These are phyloP conservation scores for Meiosimyza decipiens DNA, from an alignment of 2,888 invertebrate genomes.

Conservation along the genomic window DNA sequence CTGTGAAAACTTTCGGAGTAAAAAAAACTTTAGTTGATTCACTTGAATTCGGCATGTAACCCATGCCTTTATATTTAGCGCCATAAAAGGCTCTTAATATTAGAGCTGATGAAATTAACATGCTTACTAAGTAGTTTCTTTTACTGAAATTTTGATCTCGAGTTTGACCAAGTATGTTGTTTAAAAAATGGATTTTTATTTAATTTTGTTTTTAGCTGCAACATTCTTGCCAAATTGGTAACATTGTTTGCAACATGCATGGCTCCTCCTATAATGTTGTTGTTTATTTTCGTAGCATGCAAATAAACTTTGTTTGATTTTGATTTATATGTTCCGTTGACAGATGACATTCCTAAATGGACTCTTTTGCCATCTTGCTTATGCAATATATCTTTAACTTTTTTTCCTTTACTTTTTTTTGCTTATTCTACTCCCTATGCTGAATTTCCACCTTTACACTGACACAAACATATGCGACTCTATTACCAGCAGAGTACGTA, in stretches of 20 bases:
- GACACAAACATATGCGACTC: constrained; percentile 25
- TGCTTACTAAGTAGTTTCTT: too few relatives aligned
- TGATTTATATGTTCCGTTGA: constrained; percentile 49
- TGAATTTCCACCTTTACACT: neutral
- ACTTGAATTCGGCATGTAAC: too few relatives aligned
- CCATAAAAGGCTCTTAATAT: too few relatives aligned
- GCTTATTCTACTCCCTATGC: neutral
- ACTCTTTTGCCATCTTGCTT: constrained; percentile 22
- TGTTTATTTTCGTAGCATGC: constrained; percentile 37
- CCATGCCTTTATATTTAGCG: too few relatives aligned
- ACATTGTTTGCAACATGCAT: neutral
- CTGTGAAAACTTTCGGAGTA: too few relatives aligned
- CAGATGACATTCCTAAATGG: constrained; percentile 51
- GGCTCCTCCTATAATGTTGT: constrained; percentile 12
- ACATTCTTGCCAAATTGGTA: too few relatives aligned
- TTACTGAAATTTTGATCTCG: too few relatives aligned
- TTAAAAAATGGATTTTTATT: too few relatives aligned
- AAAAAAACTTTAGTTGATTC: too few relatives aligned
- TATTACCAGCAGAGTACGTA: constrained; percentile 15
- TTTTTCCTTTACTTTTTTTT: neutral
- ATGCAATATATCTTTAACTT: neutral
- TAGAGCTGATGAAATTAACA: too few relatives aligned
- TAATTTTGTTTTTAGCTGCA: too few relatives aligned
- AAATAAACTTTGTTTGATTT: constrained; percentile 47
- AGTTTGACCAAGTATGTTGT: too few relatives aligned